Conservation (phyloP, 1,140 invertebrate genomes). For the Tribolium castaneum region DNA sequence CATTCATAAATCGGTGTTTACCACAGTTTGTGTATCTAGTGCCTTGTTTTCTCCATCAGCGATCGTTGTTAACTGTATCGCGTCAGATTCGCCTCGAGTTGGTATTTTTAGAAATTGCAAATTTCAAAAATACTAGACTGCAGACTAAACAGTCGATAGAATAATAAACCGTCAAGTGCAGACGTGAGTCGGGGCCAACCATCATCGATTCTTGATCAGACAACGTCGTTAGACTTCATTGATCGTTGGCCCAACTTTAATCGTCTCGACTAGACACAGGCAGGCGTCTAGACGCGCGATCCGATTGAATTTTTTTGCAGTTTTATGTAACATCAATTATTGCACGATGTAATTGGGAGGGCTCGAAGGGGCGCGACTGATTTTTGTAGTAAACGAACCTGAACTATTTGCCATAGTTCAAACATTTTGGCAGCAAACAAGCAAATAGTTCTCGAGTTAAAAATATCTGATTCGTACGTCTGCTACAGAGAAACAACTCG, state of each 20-base stretch:
- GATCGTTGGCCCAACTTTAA: conserved; percentile 34
- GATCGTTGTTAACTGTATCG: conserved; percentile 34
- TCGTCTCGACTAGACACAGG: conserved; percentile 29
- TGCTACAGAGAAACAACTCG: conserved; percentile 40
- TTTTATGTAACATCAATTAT: conserved; percentile 27
- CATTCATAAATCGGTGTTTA: conserved; percentile 45
- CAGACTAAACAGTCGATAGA: conserved; percentile 40
- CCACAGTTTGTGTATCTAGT: conserved; percentile 19
- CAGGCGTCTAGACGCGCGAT: conserved; percentile 31
- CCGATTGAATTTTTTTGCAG: conserved; percentile 22
- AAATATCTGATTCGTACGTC: conserved; percentile 57
- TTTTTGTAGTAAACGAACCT: conserved; percentile 57
- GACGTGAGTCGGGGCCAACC: neutral
- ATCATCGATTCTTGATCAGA: conserved; percentile 29
- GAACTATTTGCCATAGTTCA: conserved; percentile 61
- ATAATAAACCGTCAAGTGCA: conserved; percentile 39
- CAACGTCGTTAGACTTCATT: conserved; percentile 30
- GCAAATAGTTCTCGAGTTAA: conserved; percentile 60
- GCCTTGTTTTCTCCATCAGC: conserved; percentile 34
- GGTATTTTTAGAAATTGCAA: conserved; percentile 41
- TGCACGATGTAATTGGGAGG: conserved; percentile 14
- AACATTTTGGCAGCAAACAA: conserved; percentile 60
- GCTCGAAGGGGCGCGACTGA: conserved; percentile 1
- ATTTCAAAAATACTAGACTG: conserved; percentile 43
- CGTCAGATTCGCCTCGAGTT: conserved; percentile 4